These are phyloP conservation scores for Nymphalis polychloros DNA, from an alignment of 2,888 invertebrate species.

Conservation along the genomic window DNA sequence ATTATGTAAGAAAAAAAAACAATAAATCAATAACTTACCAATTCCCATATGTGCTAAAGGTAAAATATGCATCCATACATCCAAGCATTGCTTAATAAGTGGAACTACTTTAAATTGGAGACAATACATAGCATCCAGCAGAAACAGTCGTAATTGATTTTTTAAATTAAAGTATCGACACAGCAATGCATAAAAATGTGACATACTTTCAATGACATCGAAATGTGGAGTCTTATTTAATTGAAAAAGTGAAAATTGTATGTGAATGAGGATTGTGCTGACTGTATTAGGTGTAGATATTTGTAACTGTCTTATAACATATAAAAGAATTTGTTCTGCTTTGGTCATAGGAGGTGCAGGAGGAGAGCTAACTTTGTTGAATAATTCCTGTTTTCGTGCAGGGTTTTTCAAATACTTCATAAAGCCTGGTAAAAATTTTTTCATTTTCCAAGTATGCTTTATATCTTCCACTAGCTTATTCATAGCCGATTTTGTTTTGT, in stretches of 20 bases:
- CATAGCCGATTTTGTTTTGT: conserved; percentile 50
- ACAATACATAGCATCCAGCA: conserved; percentile 76
- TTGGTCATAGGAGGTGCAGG: conserved; percentile 67
- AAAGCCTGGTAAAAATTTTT: conserved; percentile 56
- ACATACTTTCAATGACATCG: conserved; percentile 62
- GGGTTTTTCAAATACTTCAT: conserved; percentile 59
- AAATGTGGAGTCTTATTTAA: conserved; percentile 64
- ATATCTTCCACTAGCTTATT: conserved; percentile 57
- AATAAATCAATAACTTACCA: conserved; percentile 52
- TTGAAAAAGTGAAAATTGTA: conserved; percentile 66
- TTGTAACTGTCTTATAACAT: conserved; percentile 54
- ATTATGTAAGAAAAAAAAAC: conserved; percentile 8
- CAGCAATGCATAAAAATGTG: conserved; percentile 70
- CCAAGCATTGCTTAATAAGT: conserved; percentile 67
- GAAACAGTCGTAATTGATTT: conserved; percentile 62
- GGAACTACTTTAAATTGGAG: conserved; percentile 66
- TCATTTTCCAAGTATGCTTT: conserved; percentile 46
- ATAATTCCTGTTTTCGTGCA: conserved; percentile 59
- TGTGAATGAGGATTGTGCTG: conserved; percentile 52
- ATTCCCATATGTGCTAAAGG: conserved; percentile 65
- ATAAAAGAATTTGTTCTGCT: conserved; percentile 65
- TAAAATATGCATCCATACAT: conserved; percentile 68
- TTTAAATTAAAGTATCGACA: conserved; percentile 62
- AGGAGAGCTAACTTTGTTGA: conserved; percentile 49
- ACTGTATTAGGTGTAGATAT: conserved; percentile 49